Base-by-base conservation (phyloP, 2,113 vertebrate genomes). In the Macroglossus sobrinus region DNA sequence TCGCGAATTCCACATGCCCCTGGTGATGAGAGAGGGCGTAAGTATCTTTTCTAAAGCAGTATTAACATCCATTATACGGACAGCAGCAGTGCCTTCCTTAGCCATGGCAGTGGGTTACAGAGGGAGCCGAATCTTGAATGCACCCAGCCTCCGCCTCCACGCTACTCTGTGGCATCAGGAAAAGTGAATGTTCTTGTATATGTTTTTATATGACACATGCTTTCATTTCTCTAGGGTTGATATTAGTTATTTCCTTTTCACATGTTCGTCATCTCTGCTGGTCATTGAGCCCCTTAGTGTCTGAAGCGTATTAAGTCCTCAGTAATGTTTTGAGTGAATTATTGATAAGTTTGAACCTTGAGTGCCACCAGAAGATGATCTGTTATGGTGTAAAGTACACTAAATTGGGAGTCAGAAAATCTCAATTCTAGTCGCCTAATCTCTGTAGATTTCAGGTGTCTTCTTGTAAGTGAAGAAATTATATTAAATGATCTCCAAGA, bases 221-320 rank as follows among this genome's bases (percentile, higher is more conserved):
- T n/a, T 91, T 94, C 21, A 66, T 93, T 82, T 93, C 24, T 95
- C 11, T 75, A 55, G 40, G 40, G 64, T 85, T 90, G 82, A 86
- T 71, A 64, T 12, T 21, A 50, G 16, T 35, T 21, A 55, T 89
- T 71, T 85, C 88, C 47, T 76, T 81, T 82, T 55, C 53, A 88
- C 21, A 55, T 40, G n/a, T 69, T 76, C 74, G 30, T 86, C 68
- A 76, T 81, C 45, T 82, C 63, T 87, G 45, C 11, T 84, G 30
- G 13, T 86, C 53, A 72, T 74, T 78, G 72, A 69, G 8, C 55
- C 24, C 4, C 26, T 66, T 45, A 22, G 4, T 84, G 30, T 33
- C 78, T 92, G 43, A 69, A 81, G 35, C 5, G 6, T 81, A n/a
- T 4, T 69, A 59, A 55, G 33, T 84, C 30, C 18, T 84, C 19